Conservation (phyloP, 2,113 vertebrate species). For the Axis porcinus region DNA sequence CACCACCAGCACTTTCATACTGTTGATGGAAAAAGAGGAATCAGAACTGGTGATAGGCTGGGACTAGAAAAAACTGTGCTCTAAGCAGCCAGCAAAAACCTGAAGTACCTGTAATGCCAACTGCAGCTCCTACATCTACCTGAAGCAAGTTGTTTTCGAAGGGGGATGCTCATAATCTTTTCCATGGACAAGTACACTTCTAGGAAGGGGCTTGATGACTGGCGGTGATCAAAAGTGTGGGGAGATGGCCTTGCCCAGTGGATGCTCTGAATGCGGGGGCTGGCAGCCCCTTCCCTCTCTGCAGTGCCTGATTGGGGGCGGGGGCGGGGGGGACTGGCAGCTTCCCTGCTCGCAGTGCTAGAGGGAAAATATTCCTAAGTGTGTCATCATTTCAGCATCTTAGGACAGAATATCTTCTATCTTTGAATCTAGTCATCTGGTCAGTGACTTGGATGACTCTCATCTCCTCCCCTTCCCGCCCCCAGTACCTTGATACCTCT, state of each 20-base stretch:
- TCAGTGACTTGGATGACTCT: neutral
- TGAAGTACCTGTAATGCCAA: neutral
- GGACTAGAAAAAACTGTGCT: neutral
- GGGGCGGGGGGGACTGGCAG: neutral
- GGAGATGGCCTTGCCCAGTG: neutral
- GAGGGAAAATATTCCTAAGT: neutral
- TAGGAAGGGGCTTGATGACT: neutral
- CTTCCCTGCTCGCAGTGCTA: neutral
- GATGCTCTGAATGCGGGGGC: neutral
- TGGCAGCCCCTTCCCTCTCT: neutral
- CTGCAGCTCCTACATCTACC: neutral
- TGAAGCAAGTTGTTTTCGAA: neutral
- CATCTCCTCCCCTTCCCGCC: neutral
- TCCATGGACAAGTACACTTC: neutral
- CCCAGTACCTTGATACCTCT: neutral
- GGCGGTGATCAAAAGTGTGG: neutral
- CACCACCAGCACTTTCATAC: neutral
- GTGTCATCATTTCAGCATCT: neutral
- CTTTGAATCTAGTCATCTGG: neutral
- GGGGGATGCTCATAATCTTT: neutral
- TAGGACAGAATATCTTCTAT: neutral
- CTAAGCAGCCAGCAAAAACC: neutral
- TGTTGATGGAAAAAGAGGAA: neutral
- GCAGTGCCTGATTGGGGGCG: neutral
- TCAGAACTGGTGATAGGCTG: neutral